Evolutionary conservation across 2,113 vertebrate genomes (phyloP).

Genomic region (Ancistrus triradiatus): DNA sequence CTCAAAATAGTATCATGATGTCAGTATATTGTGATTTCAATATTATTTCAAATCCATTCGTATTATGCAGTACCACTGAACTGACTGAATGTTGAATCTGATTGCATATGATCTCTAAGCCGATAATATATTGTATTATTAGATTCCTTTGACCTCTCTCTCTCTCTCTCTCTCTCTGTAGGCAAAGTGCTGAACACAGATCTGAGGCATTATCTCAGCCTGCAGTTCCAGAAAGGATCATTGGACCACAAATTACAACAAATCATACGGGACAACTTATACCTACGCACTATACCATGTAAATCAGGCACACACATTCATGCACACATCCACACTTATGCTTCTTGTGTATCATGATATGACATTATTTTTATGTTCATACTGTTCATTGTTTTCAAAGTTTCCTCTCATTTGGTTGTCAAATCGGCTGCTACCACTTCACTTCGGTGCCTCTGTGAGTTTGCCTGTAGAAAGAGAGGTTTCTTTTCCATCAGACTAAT

Average conservation of each 20-base stretch:
- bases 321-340: slow-evolving; percentile 11
- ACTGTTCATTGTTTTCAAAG: slow-evolving; percentile 17
- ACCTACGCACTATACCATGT: slow-evolving; percentile 97
- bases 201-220: slow-evolving; percentile 93
- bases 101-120: too few species aligned
- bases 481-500: slow-evolving; percentile 14
- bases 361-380: too few species aligned
- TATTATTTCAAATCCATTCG: too few species aligned
- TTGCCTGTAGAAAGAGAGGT: background rate
- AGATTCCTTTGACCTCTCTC: background rate
- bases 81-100: too few species aligned
- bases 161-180: slow-evolving; percentile 54
- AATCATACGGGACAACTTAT: slow-evolving; percentile 97
- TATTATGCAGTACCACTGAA: too few species aligned
- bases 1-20: too few species aligned
- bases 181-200: slow-evolving; percentile 98
- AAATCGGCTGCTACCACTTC: background rate
- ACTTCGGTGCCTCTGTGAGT: slow-evolving; percentile 11
- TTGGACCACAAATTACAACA: slow-evolving; percentile 97
- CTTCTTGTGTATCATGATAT: too few species aligned
- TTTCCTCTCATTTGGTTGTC: slow-evolving; percentile 31
- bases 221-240: slow-evolving; percentile 97
- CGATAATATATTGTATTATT: background rate
- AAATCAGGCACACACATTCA: slow-evolving; percentile 54
- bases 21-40: too few species aligned